phyloP scores from a whole-genome alignment of 2,113 vertebrate genomes.

The Colaptes auratus region DNA sequence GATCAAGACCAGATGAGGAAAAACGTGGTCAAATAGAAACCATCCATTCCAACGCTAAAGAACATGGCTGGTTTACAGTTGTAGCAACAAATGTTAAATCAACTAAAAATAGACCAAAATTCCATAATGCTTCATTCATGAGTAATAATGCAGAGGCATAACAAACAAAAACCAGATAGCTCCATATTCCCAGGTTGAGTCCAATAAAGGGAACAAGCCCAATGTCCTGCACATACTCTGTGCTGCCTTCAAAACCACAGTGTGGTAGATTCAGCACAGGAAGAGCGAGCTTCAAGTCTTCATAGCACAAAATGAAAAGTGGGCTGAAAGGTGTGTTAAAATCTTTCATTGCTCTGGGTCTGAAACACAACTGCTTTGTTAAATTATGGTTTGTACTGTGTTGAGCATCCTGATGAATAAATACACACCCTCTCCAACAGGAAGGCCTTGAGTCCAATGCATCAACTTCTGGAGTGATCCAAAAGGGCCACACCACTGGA shows the following conservation, averaged over 20 bases:
- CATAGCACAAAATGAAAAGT: rapidly evolving
- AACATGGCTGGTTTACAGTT: background rate
- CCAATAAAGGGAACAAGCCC: background rate
- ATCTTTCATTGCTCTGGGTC: background rate
- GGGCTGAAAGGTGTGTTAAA: background rate
- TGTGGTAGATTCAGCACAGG: background rate
- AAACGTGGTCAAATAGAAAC: background rate
- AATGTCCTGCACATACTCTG: background rate
- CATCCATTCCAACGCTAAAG: background rate
- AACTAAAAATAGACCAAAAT: background rate
- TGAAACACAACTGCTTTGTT: rapidly evolving
- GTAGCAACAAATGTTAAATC: background rate
- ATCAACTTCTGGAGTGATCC: background rate
- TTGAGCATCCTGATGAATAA: background rate
- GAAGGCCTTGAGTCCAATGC: rapidly evolving
- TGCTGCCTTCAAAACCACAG: background rate
- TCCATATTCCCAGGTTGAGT: background rate
- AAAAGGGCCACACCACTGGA: rapidly evolving
- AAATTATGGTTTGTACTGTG: background rate
- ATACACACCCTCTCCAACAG: background rate
- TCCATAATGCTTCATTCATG: background rate
- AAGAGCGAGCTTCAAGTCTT: background rate
- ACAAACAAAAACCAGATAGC: background rate
- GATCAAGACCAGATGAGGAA: background rate
- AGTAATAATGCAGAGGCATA: background rate